Evolutionary conservation across 2,113 vertebrate genomes (phyloP).

Genomic region (Illadopsis cleaveri): DNA sequence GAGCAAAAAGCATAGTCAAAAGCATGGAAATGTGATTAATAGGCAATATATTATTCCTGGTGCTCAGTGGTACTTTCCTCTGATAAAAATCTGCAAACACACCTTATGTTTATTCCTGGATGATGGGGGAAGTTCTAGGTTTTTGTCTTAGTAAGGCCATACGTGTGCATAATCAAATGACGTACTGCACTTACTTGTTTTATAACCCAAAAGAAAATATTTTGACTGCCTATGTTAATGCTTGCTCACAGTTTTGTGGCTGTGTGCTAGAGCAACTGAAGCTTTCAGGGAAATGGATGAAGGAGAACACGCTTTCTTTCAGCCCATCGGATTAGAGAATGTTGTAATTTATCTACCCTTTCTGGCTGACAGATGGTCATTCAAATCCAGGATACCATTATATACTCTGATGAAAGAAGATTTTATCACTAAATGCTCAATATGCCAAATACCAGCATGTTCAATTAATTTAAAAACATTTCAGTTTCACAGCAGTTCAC

Average conservation of each 20-base stretch:
- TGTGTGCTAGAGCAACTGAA: neutral
- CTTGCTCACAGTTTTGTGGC: neutral
- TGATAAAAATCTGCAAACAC: neutral
- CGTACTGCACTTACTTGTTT: rapidly evolving
- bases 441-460: conserved; percentile 42
- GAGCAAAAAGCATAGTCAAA: neutral
- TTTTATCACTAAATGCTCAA: conserved; percentile 57
- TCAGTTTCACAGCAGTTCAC: neutral
- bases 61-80: neutral
- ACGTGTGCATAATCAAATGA: neutral
- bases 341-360: conserved; percentile 68
- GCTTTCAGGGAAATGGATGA: conserved; percentile 63
- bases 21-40: neutral
- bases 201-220: neutral
- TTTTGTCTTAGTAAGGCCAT: neutral
- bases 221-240: neutral
- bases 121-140: neutral
- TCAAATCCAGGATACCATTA: conserved; percentile 76
- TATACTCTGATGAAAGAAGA: conserved; percentile 42
- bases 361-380: conserved; percentile 75
- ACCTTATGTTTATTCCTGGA: neutral
- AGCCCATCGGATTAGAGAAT: conserved; percentile 57
- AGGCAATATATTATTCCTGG: neutral
- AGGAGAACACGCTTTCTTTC: conserved; percentile 49
- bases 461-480: conserved; percentile 61